Evolutionary conservation across 2,888 invertebrate species (phyloP).

Genomic region (Marasmarcha lunaedactyla): DNA sequence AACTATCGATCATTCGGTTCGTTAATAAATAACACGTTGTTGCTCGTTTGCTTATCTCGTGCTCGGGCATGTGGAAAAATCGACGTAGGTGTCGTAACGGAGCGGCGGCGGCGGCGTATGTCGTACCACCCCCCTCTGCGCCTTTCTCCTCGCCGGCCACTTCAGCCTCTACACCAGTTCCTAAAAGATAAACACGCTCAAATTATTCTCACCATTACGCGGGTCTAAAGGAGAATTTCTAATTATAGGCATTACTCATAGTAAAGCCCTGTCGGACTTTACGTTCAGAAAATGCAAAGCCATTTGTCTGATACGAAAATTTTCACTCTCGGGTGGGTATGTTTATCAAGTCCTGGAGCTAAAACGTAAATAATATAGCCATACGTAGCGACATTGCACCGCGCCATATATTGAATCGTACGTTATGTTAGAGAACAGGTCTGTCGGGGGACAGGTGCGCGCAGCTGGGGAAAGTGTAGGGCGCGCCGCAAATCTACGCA

Average conservation of each 20-base stretch:
- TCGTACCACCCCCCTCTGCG: constrained; percentile 25
- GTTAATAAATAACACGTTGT: constrained; percentile 70
- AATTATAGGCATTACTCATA: background rate
- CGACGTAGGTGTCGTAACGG: constrained; percentile 69
- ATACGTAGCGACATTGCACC: background rate
- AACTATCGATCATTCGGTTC: constrained; percentile 71
- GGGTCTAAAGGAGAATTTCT: background rate
- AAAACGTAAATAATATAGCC: background rate
- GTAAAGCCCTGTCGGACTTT: background rate
- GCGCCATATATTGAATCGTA: background rate
- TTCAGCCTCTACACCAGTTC: constrained; percentile 39
- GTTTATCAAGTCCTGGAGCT: background rate
- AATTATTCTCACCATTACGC: constrained; percentile 16
- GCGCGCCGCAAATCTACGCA: constrained; percentile 52
- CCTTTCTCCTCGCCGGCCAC: background rate
- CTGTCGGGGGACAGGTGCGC: constrained; percentile 10
- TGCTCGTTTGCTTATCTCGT: constrained; percentile 62
- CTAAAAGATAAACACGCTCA: constrained; percentile 35
- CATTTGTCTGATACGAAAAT: background rate
- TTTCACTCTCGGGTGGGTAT: background rate
- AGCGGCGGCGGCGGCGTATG: constrained; percentile 54
- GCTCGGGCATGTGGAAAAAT: constrained; percentile 69
- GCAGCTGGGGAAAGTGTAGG: constrained; percentile 53
- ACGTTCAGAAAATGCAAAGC: background rate
- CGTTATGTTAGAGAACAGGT: constrained; percentile 1